Base-by-base conservation (phyloP, 2,797 vertebrate genomes). In the Darevskia mixta region DNA sequence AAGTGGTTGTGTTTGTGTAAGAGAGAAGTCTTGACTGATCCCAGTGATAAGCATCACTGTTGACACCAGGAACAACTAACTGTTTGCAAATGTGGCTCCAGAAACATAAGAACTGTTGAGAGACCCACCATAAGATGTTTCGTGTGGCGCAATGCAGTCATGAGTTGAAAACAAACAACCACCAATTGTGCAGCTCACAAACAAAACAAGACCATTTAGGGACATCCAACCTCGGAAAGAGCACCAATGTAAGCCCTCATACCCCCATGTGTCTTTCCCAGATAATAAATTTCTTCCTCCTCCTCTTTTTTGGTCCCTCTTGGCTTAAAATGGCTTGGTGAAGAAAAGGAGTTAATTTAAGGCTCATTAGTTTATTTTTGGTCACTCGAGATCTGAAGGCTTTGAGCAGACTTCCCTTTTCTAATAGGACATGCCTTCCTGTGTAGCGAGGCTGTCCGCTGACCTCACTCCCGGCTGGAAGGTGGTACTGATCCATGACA, bases 381-480 rank as follows among this genome's bases (percentile, higher is more conserved):
- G 97, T 96, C 91, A 92, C 94, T 95, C 89, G 87, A 97, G 96
- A 97, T 97, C 97, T 96, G 93, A 97, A 91, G 95, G 96, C 90
- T 96, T 95, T 94, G 93, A 98, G 96, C 97, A 96, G 97, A 97
- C 97, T 98, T 98, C 98, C 98, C 97, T 98, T 98, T 98, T 97
- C 98, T 97, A 96, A 96, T 95, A 95, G 96, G 96, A 96, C 97
- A 97, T 91, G 96, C 95, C 97, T 98, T 98, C 98, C 98, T 98
- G 98, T 97, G 97, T 94, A 97, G 94, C 93, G 95, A 98, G 97
- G 98, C 98, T 98, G 98, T 96, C 92, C 96, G 95, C 94, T 98
- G 98, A 98, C 98, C 98, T 98, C 97, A 96, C 96, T 97, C 97
- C 95, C 95, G 95, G 96, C 97, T 96, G 95, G 92, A 95, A 97